A percentile compares a stretch with the other conserved stretches of the same genome.
Conservation (phyloP, 2,797 vertebrate genomes). For the Mus minutoides region DNA sequence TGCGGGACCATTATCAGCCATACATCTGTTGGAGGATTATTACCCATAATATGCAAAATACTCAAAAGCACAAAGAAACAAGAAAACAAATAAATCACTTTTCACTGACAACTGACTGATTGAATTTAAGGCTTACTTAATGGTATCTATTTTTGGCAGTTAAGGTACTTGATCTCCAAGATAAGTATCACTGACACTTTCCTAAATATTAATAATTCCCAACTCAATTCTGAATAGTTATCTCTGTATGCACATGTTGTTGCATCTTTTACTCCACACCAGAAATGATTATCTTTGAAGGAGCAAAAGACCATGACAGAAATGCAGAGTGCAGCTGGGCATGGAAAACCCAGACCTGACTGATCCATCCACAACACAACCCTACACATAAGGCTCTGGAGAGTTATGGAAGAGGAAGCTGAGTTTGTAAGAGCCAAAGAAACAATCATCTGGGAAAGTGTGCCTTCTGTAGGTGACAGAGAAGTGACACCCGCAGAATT, state of each 20-base stretch:
- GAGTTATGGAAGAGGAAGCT: neutral
- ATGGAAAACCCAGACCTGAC: no score
- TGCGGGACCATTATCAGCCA: neutral
- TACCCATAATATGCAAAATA: neutral
- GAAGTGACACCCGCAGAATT: neutral
- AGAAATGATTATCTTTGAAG: neutral
- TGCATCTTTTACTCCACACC: neutral
- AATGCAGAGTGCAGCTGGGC: no score
- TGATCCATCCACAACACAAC: neutral
- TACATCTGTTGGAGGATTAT: neutral
- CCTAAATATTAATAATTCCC: neutral
- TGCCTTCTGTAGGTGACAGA: neutral
- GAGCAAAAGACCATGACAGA: neutral
- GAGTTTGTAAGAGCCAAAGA: neutral
- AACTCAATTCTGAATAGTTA: neutral
- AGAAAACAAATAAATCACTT: neutral
- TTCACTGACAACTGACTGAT: neutral
- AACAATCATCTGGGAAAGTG: no score
- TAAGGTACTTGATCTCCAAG: neutral
- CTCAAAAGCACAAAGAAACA: neutral
- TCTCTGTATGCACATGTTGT: neutral
- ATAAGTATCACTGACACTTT: neutral
- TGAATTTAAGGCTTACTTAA: neutral
- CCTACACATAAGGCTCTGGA: neutral
- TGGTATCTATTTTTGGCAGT: neutral